phyloP scores from a whole-genome alignment of 1,140 invertebrate species.

The Acromyrmex echinatior region DNA sequence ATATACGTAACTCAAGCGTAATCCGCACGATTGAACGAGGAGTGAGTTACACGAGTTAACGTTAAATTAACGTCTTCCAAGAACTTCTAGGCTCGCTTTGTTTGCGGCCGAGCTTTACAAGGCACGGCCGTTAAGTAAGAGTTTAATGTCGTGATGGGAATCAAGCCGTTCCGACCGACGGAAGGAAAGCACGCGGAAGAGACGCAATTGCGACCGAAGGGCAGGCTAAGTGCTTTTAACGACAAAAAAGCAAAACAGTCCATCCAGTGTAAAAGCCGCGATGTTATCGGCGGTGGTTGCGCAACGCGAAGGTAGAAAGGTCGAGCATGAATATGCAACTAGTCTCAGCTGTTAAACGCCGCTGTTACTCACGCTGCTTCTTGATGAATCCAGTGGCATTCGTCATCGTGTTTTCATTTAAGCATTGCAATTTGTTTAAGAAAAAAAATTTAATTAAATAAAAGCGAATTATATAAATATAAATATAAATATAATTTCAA shows the following conservation, averaged over 20 bases:
- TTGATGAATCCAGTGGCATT: conserved; percentile 65
- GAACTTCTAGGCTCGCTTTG: not conserved
- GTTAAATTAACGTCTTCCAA: conserved; percentile 18
- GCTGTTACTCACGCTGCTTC: conserved; percentile 75
- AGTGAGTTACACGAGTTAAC: not conserved
- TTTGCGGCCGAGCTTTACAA: conserved; percentile 31
- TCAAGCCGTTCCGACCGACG: conserved; percentile 38
- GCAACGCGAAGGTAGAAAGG: conserved; percentile 71
- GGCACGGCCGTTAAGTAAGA: conserved; percentile 58
- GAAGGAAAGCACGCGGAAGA: conserved; percentile 62
- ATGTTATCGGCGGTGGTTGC: conserved; percentile 75
- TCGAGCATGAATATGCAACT: conserved; percentile 78
- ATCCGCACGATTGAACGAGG: not conserved
- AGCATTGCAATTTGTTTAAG: not conserved
- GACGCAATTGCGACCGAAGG: conserved; percentile 70
- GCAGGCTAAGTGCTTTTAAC: conserved; percentile 75
- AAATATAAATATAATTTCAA: not conserved
- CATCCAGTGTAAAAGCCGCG: conserved; percentile 69
- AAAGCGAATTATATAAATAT: conserved; percentile 23
- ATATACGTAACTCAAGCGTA: not conserved
- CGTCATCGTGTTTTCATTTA: not conserved
- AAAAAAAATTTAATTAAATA: conserved; percentile 56
- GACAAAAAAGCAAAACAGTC: conserved; percentile 71
- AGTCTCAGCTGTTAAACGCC: conserved; percentile 77
- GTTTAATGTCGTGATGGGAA: conserved; percentile 51